phyloP scores from a whole-genome alignment of 2,797 vertebrate species.

The Acanthornis magna region DNA sequence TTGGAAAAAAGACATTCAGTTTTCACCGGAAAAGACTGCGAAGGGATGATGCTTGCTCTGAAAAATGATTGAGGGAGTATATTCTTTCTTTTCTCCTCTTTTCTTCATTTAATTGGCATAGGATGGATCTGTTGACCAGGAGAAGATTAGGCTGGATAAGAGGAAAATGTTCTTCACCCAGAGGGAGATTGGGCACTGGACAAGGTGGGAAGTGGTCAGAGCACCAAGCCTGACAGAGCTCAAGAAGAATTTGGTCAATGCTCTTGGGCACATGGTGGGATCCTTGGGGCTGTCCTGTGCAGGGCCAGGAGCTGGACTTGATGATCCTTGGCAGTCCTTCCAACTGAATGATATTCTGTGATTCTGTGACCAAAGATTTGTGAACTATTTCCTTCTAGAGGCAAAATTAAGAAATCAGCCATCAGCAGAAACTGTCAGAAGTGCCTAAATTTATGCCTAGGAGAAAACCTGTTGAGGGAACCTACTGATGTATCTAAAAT shows the following conservation, averaged over 20 bases:
- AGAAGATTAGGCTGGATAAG: rapidly evolving
- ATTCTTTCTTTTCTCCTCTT: background rate
- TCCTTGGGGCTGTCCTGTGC: background rate
- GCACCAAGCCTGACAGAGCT: background rate
- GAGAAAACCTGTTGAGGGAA: background rate
- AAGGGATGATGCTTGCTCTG: background rate
- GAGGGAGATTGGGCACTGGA: no score
- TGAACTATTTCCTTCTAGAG: background rate
- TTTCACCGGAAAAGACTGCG: background rate
- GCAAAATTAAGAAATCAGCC: background rate
- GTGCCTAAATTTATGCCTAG: background rate
- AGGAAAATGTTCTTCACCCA: rapidly evolving
- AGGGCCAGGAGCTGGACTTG: background rate
- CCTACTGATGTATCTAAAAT: background rate
- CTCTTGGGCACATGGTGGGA: background rate
- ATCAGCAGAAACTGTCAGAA: background rate
- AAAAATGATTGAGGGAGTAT: background rate
- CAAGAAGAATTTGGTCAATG: background rate
- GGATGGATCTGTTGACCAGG: no score
- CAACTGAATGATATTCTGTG: background rate
- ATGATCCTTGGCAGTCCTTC: background rate
- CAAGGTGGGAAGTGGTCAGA: background rate
- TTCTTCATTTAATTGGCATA: background rate
- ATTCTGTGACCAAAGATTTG: background rate
- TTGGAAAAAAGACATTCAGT: background rate